Evolutionary conservation across 53 echinoderm and acorn worm genomes (phyloP), one percentile per base, ranked within the genome.

Genomic region (Mesocentrotus franciscanus): DNA sequence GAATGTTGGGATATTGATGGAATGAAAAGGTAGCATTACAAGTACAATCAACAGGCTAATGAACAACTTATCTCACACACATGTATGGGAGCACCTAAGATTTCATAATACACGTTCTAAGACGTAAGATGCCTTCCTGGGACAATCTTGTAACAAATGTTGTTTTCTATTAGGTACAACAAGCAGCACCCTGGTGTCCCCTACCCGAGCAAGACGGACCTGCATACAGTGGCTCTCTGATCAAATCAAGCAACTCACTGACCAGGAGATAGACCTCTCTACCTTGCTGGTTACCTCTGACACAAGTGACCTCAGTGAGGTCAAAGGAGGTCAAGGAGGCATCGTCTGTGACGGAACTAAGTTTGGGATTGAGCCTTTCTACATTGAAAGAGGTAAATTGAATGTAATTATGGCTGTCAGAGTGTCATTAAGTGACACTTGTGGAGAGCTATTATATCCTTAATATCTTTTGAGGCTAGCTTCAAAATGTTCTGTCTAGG

Each of bases 361-460:
- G 34, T 98, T 99, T 97, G 99, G 99, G 26, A 96, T 99, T 20
- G 92, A 97, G 66, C 99, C 99, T 60, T 99, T 99, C 95, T 98
- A 90, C 93, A 97, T 98, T 60, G 66, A 95, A 29, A 96, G 85
- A 96, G 99, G 99, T 99, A 66, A 81, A 94, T 60, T 7, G 9
- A 72, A 26, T 72, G 27, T 10, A 29, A 29, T n/a, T 72, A 64
- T 71, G 12, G n/a, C 20, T n/a, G 10, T 62, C 62, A 62, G 61
- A 16, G 1, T 62, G 62, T 24, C 1, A 62, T 62, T 62, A 62
- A 9, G 0, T 62, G 14, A 62, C 62, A 14, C 18, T 62, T 62
- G 62, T 71, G 4, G 0, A 49, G 49, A 49, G 49, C 6, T 49
- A n/a, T n/a, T n/a, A n/a, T n/a, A n/a, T n/a, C n/a, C n/a, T n/a